These are phyloP conservation scores for Pangasius krempfi DNA, from an alignment of 2,797 vertebrate genomes.

Conservation along the genomic window DNA sequence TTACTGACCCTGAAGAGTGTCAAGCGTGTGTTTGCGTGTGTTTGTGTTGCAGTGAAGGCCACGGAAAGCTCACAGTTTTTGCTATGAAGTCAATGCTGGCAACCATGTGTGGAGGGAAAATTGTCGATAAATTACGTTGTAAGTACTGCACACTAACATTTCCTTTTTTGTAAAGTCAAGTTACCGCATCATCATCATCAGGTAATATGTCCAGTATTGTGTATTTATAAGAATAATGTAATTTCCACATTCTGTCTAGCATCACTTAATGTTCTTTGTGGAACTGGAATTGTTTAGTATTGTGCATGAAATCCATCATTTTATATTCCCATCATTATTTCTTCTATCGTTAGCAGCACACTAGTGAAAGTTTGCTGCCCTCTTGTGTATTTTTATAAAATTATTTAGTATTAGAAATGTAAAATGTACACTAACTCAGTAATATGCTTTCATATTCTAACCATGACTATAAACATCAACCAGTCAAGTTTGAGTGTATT, in stretches of 20 bases:
- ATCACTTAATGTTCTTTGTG: neutral
- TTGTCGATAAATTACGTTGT: conserved; percentile 96
- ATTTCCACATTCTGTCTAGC: neutral
- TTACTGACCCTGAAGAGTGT: neutral
- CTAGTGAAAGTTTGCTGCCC: conserved; percentile 57
- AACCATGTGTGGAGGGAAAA: conserved; percentile 97
- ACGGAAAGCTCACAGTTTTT: conserved; percentile 94
- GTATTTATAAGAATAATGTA: neutral
- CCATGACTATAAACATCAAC: neutral
- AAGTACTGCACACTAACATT: conserved; percentile 66
- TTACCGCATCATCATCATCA: too few species aligned
- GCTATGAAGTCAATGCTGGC: conserved; percentile 95
- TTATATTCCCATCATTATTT: neutral
- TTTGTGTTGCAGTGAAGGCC: conserved; percentile 86
- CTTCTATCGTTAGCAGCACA: neutral
- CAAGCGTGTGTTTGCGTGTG: conserved; percentile 10
- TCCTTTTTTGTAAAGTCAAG: neutral
- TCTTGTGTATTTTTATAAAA: conserved; percentile 30
- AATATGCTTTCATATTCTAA: neutral
- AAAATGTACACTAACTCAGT: neutral
- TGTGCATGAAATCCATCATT: neutral
- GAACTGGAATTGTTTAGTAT: neutral
- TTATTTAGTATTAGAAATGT: neutral
- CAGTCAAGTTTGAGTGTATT: neutral
- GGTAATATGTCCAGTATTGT: neutral